Conservation (phyloP, 30 jellyfish, hydroid and myxozoan species). For the Turritopsis rubra region DNA sequence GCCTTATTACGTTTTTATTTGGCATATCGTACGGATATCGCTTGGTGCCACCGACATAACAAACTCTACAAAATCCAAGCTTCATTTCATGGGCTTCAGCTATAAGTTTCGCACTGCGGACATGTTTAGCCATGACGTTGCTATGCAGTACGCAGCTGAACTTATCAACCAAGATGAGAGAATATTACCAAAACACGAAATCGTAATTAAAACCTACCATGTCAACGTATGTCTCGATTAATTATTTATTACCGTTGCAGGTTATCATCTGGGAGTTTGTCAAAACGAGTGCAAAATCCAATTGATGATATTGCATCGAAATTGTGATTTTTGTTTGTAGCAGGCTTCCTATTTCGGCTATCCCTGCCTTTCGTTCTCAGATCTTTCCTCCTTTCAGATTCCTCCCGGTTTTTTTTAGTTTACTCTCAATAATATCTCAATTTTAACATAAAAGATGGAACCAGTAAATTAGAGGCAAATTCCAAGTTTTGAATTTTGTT, state of each 20-base stretch:
- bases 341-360: too few species aligned
- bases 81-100: not conserved
- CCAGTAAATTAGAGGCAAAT: too few species aligned
- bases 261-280: too few species aligned
- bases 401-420: not conserved
- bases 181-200: not conserved
- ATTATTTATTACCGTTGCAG: too few species aligned
- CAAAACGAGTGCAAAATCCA: too few species aligned
- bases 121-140: not conserved
- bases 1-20: not conserved
- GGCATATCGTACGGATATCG: not conserved
- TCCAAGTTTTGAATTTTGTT: too few species aligned
- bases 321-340: too few species aligned
- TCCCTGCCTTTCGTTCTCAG: too few species aligned
- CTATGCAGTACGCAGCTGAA: constrained; percentile 4
- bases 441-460: too few species aligned
- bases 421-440: too few species aligned
- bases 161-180: constrained; percentile 7
- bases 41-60: not conserved
- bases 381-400: not conserved
- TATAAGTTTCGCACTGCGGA: not conserved
- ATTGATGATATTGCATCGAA: too few species aligned
- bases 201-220: not conserved
- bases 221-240: not conserved
- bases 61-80: not conserved